Percentiles rank a stretch among this genome's conserved stretches.
Evolutionary conservation across 1,140 invertebrate genomes (phyloP).

Genomic region (Bombus ignitus): DNA sequence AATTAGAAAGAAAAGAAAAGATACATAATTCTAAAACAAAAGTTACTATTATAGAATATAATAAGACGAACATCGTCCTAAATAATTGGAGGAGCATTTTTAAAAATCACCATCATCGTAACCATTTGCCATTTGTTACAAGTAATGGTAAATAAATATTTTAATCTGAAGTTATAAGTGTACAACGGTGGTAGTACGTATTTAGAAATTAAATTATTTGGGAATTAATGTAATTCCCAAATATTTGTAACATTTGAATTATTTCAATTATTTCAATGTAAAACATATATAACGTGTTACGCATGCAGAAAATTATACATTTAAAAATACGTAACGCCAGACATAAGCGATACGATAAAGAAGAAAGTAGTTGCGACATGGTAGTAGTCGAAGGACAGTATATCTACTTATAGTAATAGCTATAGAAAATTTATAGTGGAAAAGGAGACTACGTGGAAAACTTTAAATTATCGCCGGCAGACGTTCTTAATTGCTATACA

Average conservation of each 20-base stretch:
- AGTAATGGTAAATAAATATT: background rate
- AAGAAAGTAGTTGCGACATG: background rate
- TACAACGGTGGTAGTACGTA: too few relatives aligned
- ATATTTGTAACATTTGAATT: too few relatives aligned
- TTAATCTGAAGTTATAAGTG: too few relatives aligned
- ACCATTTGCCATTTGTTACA: background rate
- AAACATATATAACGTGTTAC: too few relatives aligned
- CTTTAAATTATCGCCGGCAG: conserved; percentile 66
- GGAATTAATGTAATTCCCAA: too few relatives aligned
- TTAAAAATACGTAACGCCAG: background rate
- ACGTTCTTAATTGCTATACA: conserved; percentile 68
- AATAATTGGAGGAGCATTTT: background rate
- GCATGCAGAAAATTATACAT: background rate
- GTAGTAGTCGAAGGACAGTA: background rate
- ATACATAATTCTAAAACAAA: background rate
- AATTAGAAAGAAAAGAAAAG: background rate
- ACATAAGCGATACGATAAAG: background rate
- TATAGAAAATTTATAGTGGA: conserved; percentile 28
- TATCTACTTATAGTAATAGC: background rate
- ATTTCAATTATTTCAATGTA: background rate
- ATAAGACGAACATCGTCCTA: background rate
- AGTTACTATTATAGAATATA: background rate
- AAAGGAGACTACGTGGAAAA: conserved; percentile 60
- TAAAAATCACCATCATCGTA: background rate
- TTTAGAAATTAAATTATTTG: too few relatives aligned